Conservation (phyloP, 2,113 vertebrate species). For the Bos indicus region DNA sequence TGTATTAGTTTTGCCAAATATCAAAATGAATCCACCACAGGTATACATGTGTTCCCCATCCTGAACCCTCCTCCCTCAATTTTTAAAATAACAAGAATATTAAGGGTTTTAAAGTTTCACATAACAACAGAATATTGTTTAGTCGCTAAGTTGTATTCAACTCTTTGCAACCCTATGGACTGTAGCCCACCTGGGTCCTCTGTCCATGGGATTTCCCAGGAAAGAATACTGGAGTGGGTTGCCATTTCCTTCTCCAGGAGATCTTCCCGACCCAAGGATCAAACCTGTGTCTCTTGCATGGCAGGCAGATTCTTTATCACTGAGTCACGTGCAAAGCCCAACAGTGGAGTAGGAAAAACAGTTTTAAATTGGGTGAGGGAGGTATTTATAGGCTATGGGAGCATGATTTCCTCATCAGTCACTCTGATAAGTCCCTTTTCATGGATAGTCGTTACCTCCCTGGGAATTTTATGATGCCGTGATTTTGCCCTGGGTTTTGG, state of each 20-base stretch:
- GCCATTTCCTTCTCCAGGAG: background rate
- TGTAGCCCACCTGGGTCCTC: background rate
- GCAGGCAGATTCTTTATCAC: background rate
- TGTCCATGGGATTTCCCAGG: background rate
- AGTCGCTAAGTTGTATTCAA: background rate
- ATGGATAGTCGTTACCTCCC: background rate
- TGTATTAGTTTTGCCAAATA: too few relatives aligned
- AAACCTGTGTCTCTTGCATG: background rate
- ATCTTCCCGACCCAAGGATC: background rate
- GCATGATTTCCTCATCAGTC: background rate
- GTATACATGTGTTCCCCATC: too few relatives aligned
- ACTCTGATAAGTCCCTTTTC: background rate
- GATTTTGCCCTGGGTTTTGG: background rate
- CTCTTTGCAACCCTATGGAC: background rate
- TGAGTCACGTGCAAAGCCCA: background rate
- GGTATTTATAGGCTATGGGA: background rate
- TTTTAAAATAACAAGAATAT: background rate
- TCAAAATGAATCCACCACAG: too few relatives aligned
- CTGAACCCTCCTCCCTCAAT: too few relatives aligned
- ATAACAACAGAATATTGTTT: background rate
- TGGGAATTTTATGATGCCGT: background rate
- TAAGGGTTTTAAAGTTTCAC: background rate
- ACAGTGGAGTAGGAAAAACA: background rate
- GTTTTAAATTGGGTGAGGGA: background rate
- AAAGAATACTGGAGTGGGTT: background rate